These are phyloP conservation scores for Elmis aenea DNA, from an alignment of 2,888 invertebrate genomes.

Conservation along the genomic window DNA sequence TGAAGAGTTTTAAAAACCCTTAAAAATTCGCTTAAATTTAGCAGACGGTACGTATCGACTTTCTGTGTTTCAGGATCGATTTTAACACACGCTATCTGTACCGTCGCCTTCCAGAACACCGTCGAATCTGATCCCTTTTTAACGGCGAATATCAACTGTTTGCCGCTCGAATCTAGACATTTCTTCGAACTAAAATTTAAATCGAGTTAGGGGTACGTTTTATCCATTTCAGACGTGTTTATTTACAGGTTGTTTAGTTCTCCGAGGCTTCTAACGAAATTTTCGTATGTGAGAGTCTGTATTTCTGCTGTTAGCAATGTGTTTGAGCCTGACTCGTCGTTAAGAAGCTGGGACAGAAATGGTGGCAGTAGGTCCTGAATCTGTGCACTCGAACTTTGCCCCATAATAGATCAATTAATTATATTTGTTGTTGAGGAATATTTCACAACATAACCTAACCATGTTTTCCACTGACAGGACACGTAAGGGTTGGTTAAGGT, in stretches of 20 bases:
- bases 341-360: slow-evolving; percentile 28
- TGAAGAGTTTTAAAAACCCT: slow-evolving; percentile 55
- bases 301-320: slow-evolving; percentile 39
- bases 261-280: slow-evolving; percentile 54
- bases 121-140: slow-evolving; percentile 60
- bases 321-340: slow-evolving; percentile 30
- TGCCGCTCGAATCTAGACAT: slow-evolving; percentile 57
- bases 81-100: slow-evolving; percentile 61
- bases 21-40: slow-evolving; percentile 61
- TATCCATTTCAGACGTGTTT: too few relatives aligned
- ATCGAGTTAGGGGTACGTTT: too few relatives aligned
- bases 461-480: too few relatives aligned
- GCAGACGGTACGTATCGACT: slow-evolving; percentile 55
- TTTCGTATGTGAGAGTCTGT: slow-evolving; percentile 49
- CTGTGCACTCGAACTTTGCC: slow-evolving; percentile 29
- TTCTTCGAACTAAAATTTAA: slow-evolving; percentile 51
- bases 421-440: slow-evolving; percentile 2
- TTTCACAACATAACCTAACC: slow-evolving; percentile 2
- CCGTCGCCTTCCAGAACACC: slow-evolving; percentile 64
- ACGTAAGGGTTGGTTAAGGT: too few relatives aligned
- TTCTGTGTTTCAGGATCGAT: slow-evolving; percentile 50
- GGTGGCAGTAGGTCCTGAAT: slow-evolving; percentile 27
- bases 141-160: slow-evolving; percentile 60
- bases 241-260: slow-evolving; percentile 62
- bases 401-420: slow-evolving; percentile 31